A percentile compares a stretch with the other conserved stretches of the same genome.
Conservation (phyloP, 2,797 vertebrate species). For the Leptoclinus maculatus region DNA sequence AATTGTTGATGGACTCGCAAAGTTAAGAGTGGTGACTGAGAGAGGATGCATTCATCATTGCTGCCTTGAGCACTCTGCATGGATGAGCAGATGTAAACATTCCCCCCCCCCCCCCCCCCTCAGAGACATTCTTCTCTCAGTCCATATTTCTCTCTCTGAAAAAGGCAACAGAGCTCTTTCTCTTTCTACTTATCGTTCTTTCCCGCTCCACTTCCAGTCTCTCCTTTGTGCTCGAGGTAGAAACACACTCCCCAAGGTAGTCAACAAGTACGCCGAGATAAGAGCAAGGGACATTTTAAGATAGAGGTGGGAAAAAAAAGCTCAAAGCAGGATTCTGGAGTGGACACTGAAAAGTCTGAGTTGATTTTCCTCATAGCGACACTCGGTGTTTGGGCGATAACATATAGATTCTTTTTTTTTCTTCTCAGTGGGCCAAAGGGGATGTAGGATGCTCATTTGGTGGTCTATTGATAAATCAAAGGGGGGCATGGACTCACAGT, state of each 20-base stretch:
- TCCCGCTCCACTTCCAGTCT: background rate
- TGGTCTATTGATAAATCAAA: constrained; percentile 54
- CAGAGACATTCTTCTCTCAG: constrained; percentile 35
- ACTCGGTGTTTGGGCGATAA: background rate
- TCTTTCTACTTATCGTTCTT: background rate
- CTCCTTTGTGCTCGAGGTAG: constrained; percentile 30
- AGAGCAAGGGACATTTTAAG: constrained; percentile 28
- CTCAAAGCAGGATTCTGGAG: constrained; percentile 20
- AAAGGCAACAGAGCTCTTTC: constrained; percentile 4
- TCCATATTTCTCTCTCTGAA: constrained; percentile 19
- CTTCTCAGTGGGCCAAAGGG: constrained; percentile 30
- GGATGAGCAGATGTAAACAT: constrained; percentile 65
- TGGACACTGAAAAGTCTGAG: constrained; percentile 17
- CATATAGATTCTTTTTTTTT: background rate
- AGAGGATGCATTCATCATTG: constrained; percentile 61
- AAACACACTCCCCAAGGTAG: constrained; percentile 24
- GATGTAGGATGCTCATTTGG: constrained; percentile 48
- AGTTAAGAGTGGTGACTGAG: constrained; percentile 52
- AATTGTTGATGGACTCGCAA: constrained; percentile 43
- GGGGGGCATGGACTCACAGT: constrained; percentile 10
- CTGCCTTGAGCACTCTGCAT: constrained; percentile 54
- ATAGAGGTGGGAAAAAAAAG: constrained; percentile 16
- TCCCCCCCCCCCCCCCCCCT: constrained; percentile 18
- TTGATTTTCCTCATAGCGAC: constrained; percentile 22
- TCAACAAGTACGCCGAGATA: constrained; percentile 26